These are phyloP conservation scores for Pogona vitticeps DNA, from an alignment of 2,113 vertebrate genomes.

Conservation along the genomic window DNA sequence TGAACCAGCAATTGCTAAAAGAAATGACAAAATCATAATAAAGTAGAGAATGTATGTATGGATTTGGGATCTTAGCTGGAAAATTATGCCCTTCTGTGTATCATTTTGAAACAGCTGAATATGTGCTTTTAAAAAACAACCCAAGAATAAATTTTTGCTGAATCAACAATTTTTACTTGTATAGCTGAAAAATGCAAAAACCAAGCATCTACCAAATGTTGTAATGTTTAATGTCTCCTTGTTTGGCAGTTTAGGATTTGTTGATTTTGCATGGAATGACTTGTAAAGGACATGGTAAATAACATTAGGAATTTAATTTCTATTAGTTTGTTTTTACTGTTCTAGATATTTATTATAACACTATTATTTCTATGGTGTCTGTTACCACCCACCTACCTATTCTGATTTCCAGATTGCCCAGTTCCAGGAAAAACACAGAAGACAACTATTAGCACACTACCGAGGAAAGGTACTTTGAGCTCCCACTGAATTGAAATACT, in stretches of 20 bases:
- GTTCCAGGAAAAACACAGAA: slow-evolving; percentile 89
- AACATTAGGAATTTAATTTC: not conserved
- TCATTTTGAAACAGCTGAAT: not conserved
- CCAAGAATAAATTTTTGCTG: not conserved
- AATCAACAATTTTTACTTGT: not conserved
- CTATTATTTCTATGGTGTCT: not conserved
- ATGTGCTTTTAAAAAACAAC: not conserved
- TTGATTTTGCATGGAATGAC: not conserved
- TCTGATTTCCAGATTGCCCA: slow-evolving; percentile 79
- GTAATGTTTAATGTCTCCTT: not conserved
- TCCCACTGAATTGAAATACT: not conserved
- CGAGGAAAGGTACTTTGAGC: slow-evolving; percentile 79
- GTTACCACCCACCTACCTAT: not conserved
- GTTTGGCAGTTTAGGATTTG: not conserved
- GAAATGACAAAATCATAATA: not conserved
- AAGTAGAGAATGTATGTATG: not conserved
- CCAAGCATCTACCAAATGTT: not conserved
- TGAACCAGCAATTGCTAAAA: not conserved
- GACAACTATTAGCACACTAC: slow-evolving; percentile 78
- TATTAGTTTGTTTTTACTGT: not conserved
- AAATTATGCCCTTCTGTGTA: not conserved
- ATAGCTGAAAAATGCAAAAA: not conserved
- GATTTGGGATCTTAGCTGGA: not conserved
- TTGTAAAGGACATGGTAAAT: not conserved
- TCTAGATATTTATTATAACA: not conserved